Percentiles rank a stretch among this genome's conserved stretches.
Conservation (phyloP, 2,888 invertebrate species). For the Alentia gelatinosa region DNA sequence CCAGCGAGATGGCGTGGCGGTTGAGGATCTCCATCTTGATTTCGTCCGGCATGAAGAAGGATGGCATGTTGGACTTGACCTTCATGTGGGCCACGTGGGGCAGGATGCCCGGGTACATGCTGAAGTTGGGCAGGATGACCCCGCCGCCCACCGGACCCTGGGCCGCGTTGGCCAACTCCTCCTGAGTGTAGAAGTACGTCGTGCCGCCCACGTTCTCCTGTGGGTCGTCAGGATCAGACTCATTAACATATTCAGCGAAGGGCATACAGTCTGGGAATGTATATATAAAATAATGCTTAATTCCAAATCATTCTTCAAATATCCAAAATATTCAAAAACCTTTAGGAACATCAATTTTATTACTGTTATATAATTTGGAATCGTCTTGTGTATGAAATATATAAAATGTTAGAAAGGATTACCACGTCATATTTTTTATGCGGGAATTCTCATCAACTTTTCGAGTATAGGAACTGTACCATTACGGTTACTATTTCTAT, state of each 20-base stretch:
- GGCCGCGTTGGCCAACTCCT: constrained; percentile 70
- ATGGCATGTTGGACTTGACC: constrained; percentile 78
- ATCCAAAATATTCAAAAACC: too few relatives aligned
- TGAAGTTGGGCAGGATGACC: constrained; percentile 80
- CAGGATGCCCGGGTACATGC: constrained; percentile 79
- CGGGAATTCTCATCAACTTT: too few relatives aligned
- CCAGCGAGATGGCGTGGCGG: constrained; percentile 87
- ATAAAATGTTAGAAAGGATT: too few relatives aligned
- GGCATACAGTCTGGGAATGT: too few relatives aligned
- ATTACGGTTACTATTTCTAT: too few relatives aligned
- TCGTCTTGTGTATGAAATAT: too few relatives aligned
- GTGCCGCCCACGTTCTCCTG: constrained; percentile 88
- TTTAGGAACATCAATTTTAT: too few relatives aligned
- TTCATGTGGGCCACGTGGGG: constrained; percentile 81
- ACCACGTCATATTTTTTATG: too few relatives aligned
- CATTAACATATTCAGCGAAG: neutral
- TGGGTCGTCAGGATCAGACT: neutral
- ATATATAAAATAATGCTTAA: too few relatives aligned
- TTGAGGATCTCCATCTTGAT: constrained; percentile 89
- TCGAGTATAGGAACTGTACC: too few relatives aligned
- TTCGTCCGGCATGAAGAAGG: constrained; percentile 92
- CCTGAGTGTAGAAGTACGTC: constrained; percentile 90
- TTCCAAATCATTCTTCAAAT: too few relatives aligned
- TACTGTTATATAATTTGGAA: too few relatives aligned
- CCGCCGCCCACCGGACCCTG: constrained; percentile 71